phyloP scores from a whole-genome alignment of 1,140 invertebrate genomes.

The Homarus americanus region DNA sequence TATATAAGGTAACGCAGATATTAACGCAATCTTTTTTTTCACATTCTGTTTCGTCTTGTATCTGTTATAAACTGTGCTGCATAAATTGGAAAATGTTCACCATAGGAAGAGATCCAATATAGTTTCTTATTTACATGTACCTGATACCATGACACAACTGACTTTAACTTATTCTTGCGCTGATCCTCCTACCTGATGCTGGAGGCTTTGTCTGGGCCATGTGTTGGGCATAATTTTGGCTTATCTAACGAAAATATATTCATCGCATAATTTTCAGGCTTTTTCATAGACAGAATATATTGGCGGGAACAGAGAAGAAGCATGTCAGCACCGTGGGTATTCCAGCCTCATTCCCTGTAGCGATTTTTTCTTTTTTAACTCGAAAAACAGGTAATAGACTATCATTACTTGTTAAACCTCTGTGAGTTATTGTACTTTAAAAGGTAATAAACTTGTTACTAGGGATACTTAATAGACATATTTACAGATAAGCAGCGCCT shows the following conservation, averaged over 20 bases:
- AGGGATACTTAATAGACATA: background rate
- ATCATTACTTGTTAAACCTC: background rate
- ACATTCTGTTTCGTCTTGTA: no score
- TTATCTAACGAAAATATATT: background rate
- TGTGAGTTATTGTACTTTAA: background rate
- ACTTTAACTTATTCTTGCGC: background rate
- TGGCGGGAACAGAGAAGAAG: background rate
- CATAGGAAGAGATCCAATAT: background rate
- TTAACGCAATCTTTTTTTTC: no score
- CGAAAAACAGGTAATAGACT: background rate
- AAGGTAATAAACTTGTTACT: background rate
- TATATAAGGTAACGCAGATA: no score
- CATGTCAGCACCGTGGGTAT: no score
- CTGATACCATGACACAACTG: background rate
- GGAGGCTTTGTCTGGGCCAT: background rate
- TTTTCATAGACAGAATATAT: slow-evolving; percentile 3
- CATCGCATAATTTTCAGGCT: background rate
- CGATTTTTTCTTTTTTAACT: no score
- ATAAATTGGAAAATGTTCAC: no score
- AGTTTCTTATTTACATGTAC: background rate
- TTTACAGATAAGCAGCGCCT: background rate
- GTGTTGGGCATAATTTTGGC: background rate
- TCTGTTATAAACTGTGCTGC: no score
- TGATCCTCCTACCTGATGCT: background rate
- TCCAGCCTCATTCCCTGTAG: no score